phyloP scores from a whole-genome alignment of 2,797 vertebrate species.

The Gymnoscopelus microlampas region DNA sequence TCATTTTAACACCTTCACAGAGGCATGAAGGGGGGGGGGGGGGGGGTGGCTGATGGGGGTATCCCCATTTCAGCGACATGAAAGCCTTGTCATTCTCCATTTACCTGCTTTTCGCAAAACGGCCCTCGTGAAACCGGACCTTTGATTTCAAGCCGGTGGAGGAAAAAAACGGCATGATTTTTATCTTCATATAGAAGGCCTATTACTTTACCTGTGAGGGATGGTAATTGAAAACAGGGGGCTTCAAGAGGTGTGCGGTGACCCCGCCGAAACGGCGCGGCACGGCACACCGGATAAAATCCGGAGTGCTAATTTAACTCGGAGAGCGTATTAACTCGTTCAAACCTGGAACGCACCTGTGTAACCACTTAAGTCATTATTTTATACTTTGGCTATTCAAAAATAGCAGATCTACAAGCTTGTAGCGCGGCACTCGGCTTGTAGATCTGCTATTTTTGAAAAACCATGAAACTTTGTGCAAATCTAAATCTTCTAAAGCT shows the following conservation, averaged over 20 bases:
- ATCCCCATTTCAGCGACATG: conserved; percentile 72
- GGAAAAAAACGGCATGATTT: conserved; percentile 64
- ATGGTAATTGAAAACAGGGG: conserved; percentile 76
- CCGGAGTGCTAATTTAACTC: no score
- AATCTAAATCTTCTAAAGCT: no score
- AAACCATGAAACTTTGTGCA: no score
- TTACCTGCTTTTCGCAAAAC: conserved; percentile 55
- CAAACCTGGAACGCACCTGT: no score
- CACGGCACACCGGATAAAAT: no score
- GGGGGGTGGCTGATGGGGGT: conserved; percentile 41
- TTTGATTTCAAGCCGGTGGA: conserved; percentile 36
- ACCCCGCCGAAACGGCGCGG: conserved; percentile 14
- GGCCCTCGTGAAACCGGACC: conserved; percentile 60
- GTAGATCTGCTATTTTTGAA: no score
- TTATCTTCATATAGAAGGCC: conserved; percentile 65
- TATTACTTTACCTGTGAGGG: conserved; percentile 67
- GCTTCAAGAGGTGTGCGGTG: conserved; percentile 30
- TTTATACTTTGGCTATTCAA: no score
- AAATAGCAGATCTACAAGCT: no score
- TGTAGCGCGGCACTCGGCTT: no score
- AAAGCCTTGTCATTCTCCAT: conserved; percentile 77
- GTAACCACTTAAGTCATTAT: no score
- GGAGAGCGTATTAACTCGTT: no score
- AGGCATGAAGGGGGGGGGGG: conserved; percentile 39
- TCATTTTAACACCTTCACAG: conserved; percentile 66